Evolutionary conservation across 2,113 vertebrate genomes (phyloP).

Genomic region (Carassius auratus): DNA sequence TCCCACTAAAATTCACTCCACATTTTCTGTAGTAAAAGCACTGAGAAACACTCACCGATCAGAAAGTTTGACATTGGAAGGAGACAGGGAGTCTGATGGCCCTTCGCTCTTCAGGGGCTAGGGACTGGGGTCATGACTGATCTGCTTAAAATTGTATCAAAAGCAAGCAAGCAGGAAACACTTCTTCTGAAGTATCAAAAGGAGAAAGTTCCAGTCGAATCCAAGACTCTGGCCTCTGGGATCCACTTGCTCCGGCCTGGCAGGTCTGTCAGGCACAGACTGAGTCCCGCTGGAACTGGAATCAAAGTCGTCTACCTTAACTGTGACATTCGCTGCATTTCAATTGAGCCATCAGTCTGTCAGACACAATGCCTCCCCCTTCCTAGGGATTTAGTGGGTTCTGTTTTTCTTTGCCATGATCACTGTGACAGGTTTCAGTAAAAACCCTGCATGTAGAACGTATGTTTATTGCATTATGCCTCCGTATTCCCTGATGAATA

Average conservation of each 20-base stretch:
- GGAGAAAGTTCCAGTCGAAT: slow-evolving; percentile 49
- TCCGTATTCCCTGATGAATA: background rate
- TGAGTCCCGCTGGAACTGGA: slow-evolving; percentile 58
- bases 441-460: slow-evolving; percentile 39
- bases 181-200: slow-evolving; percentile 38
- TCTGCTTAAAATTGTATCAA: slow-evolving; percentile 63
- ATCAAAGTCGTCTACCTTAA: slow-evolving; percentile 61
- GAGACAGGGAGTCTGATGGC: slow-evolving; percentile 38
- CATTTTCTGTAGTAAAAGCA: background rate
- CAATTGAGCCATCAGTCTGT: slow-evolving; percentile 74
- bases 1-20: slow-evolving; percentile 2
- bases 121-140: slow-evolving; percentile 56
- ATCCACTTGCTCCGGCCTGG: slow-evolving; percentile 48
- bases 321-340: slow-evolving; percentile 68
- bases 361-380: slow-evolving; percentile 48
- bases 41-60: background rate
- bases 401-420: slow-evolving; percentile 47
- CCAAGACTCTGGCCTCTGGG: background rate
- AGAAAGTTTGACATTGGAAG: background rate
- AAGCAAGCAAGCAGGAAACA: slow-evolving; percentile 56
- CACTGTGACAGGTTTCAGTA: background rate
- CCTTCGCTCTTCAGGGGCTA: slow-evolving; percentile 39
- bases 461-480: slow-evolving; percentile 10
- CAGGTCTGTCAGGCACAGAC: slow-evolving; percentile 60
- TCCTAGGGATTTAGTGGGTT: slow-evolving; percentile 13